Base-by-base conservation (phyloP, 2,888 invertebrate genomes). In the Drosophila mercatorum region DNA sequence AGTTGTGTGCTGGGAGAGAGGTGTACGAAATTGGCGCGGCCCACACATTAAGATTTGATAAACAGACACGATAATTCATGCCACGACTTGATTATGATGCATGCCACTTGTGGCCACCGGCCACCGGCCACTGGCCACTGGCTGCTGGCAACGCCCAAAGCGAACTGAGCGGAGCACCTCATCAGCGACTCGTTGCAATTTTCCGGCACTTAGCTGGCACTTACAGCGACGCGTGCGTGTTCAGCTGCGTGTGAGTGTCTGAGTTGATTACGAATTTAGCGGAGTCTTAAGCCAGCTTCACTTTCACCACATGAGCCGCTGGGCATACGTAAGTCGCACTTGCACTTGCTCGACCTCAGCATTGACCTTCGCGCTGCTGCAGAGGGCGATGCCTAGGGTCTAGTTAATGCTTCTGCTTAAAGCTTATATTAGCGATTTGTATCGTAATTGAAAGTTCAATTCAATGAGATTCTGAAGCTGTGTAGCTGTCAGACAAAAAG, bases 201-300 rank as follows among this genome's bases (percentile, higher is more conserved):
- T 83, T 83, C 83, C 83, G 83, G 83, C 83, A 83, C 58, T 85
- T 83, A 67, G 71, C 36, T 88, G 83, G 78, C 83, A 85, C 68
- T 82, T 83, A 85, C 72, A 83, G 67, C 88, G 43, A 63, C 59
- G 62, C 72, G 62, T 76, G 88, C 81, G 88, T 83, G 88, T 87
- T 74, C 40, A 10, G 2, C 34, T 12, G 36, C 46, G 31, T 56
- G 53, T 10, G 49, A 28, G 62, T 60, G 55, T 60, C 43, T 43
- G 53, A 53, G 55, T 52, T 40, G 55, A 68, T 71, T 70, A 80
- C 83, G 83, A 75, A 77, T 77, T 78, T 78, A 38, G 36, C 49
- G 40, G 22, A 59, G 62, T 61, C 43, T 17, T 62, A 17, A 22
- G 62, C 5, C 11, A 62, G 62, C 55, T 51, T 14, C 73, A 73